Evolutionary conservation across 2,113 vertebrate species (phyloP), one percentile per base, ranked within the genome.

Genomic region (Pavo muticus): DNA sequence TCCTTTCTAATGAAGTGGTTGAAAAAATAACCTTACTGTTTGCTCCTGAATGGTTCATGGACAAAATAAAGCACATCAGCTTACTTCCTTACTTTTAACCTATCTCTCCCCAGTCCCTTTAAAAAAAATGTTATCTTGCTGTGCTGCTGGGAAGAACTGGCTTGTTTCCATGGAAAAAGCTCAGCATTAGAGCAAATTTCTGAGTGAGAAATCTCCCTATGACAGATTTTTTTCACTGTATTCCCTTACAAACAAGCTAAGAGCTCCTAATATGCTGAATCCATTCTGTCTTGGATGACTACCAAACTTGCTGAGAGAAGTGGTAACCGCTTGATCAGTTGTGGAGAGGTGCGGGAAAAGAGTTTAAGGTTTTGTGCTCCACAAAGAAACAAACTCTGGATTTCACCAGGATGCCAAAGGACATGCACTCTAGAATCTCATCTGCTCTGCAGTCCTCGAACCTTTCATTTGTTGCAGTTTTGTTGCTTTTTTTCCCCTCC

Each of bases 1-100:
- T 89, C 52, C 63, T 47, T 74, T 94, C 39, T 95, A 97, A 95
- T 78, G 47, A 97, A 94, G 52, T 90, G 37, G 54, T 40, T 83
- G 68, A 44, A 37, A 30, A 87, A 85, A 59, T 85, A 77, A 96
- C 44, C 61, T 93, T 90, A 65, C 32, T 94, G 18, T 79, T 90
- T 60, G 76, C 89, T 92, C 47, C 82, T 68, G 68, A 74, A 77
- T 61, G 15, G 40, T n/a, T 23, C 10, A 56, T 25, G 81, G 67
- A 11, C 48, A 35, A 91, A 79, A 52, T 30, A 88, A 63, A 59
- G n/a, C 23, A 70, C 14, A 63, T 29, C 50, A 72, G 16, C 52
- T 82, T 59, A 84, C 65, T 27, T 90, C 42, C 17, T 76, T 11
- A 23, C n/a, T 89, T 64, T 64, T 73, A 17, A 74, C 65, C 19